These are phyloP conservation scores for Pelvicachromis taeniatus DNA, from an alignment of 2,113 vertebrate species.

Conservation along the genomic window DNA sequence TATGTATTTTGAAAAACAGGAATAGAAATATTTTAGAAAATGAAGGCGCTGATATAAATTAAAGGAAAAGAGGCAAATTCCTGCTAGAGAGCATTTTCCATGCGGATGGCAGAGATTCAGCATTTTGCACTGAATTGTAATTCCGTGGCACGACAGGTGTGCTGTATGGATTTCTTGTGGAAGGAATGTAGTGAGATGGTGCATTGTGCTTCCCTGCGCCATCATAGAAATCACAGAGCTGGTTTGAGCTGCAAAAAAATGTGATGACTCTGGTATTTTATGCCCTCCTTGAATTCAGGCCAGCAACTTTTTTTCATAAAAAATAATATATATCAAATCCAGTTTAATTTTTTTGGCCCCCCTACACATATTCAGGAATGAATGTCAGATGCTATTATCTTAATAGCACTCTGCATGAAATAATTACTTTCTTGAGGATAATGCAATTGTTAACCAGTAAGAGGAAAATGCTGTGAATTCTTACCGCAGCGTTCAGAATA, in stretches of 20 bases:
- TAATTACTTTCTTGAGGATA: conserved; percentile 26
- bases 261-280: not conserved
- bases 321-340: not conserved
- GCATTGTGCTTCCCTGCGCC: not conserved
- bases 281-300: not conserved
- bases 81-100: not conserved
- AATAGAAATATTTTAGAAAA: not conserved
- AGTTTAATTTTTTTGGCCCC: fast-evolving
- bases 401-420: conserved; percentile 39
- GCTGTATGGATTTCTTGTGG: not conserved
- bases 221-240: not conserved
- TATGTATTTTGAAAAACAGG: not conserved
- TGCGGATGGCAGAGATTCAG: not conserved
- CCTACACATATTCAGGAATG: not conserved
- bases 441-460: conserved; percentile 36
- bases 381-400: conserved; percentile 24
- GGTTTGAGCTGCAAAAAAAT: not conserved
- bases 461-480: conserved; percentile 21
- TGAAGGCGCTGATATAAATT: too few species aligned
- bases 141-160: not conserved
- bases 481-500: conserved; percentile 21
- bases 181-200: not conserved
- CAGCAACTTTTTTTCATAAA: not conserved
- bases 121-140: not conserved
- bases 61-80: not conserved